Evolutionary conservation across 2,797 vertebrate genomes (phyloP).

Genomic region (Hirundo rustica): DNA sequence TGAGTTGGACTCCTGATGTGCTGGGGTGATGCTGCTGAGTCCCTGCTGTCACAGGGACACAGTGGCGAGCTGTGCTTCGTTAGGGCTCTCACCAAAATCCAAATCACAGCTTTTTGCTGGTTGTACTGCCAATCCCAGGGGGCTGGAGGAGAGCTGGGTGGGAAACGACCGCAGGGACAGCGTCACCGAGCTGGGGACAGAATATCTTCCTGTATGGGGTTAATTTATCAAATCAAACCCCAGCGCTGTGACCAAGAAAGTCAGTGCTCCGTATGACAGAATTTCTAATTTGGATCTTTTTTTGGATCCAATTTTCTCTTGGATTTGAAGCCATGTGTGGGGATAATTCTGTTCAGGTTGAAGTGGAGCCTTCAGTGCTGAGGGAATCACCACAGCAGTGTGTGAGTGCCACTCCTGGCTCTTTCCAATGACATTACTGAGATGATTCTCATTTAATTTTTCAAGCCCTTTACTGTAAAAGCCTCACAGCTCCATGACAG

Average conservation of each 20-base stretch:
- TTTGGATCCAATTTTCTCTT: neutral
- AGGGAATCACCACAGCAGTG: neutral
- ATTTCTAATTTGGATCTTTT: neutral
- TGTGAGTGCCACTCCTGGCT: neutral
- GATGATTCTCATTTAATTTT: neutral
- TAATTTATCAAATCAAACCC: neutral
- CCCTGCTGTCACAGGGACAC: neutral
- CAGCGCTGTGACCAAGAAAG: neutral
- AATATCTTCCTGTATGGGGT: neutral
- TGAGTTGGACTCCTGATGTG: neutral
- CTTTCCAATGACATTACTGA: neutral
- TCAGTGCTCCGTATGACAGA: neutral
- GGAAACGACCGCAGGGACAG: neutral
- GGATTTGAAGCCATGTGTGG: neutral
- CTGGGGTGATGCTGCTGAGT: neutral
- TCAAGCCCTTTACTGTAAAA: neutral
- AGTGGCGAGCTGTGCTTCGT: neutral
- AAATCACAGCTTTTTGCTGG: neutral
- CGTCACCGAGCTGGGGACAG: neutral
- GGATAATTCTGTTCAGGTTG: neutral
- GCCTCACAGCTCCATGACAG: neutral
- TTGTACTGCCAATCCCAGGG: neutral
- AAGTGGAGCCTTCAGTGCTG: neutral
- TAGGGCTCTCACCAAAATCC: neutral
- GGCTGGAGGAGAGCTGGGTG: neutral